Evolutionary conservation across 2,888 invertebrate genomes (phyloP).

Genomic region (Toxonevra muliebris): DNA sequence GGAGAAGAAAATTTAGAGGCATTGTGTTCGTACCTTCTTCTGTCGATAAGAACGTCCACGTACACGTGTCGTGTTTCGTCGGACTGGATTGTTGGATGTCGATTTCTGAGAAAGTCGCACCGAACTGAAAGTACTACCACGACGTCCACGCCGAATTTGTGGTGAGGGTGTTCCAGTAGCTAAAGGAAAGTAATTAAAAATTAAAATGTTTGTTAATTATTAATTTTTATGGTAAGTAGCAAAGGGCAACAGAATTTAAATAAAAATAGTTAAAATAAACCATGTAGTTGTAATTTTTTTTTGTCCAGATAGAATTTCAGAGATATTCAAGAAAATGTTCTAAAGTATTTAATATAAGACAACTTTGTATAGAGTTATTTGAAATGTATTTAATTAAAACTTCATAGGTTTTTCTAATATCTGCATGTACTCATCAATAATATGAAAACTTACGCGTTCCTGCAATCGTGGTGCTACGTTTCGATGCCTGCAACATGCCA

Average conservation of each 20-base stretch:
- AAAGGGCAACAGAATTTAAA: no score
- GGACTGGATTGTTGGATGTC: conserved; percentile 66
- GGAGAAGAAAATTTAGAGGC: neutral
- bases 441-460: conserved; percentile 60
- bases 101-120: conserved; percentile 68
- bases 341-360: no score
- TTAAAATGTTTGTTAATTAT: no score
- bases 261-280: no score
- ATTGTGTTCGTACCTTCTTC: conserved; percentile 56
- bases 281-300: no score
- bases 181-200: conserved; percentile 35
- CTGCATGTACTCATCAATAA: neutral
- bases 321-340: no score
- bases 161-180: conserved; percentile 65
- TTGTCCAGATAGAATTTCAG: no score
- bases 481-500: conserved; percentile 82
- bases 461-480: conserved; percentile 61
- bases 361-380: neutral
- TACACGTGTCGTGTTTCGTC: conserved; percentile 70
- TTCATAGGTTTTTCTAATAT: neutral
- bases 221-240: no score
- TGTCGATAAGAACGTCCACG: conserved; percentile 63
- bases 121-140: conserved; percentile 68
- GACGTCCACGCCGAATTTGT: conserved; percentile 62
- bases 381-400: neutral